These are phyloP conservation scores for Labeo catla DNA, from an alignment of 2,113 vertebrate species.

Conservation along the genomic window DNA sequence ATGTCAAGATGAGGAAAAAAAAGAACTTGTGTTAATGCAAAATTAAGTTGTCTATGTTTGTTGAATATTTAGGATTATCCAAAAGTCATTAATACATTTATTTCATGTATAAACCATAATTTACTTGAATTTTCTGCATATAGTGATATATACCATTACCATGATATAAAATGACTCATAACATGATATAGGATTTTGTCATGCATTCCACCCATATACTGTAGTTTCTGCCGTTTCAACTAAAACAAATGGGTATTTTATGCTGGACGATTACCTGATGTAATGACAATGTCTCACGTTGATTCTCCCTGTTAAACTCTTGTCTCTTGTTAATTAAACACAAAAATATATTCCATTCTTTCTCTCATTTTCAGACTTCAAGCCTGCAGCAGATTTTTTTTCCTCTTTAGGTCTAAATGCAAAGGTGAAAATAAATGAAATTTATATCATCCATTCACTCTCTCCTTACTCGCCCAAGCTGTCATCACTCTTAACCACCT, in stretches of 20 bases:
- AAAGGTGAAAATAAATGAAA: constrained; percentile 8
- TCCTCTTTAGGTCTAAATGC: background rate
- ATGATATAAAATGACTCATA: background rate
- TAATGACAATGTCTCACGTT: background rate
- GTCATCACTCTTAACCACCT: constrained; percentile 24
- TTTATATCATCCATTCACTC: background rate
- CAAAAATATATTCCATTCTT: background rate
- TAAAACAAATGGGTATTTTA: constrained; percentile 7
- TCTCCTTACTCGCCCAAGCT: constrained; percentile 8
- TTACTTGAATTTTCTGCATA: background rate
- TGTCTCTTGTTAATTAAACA: background rate
- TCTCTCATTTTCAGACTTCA: background rate
- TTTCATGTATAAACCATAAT: background rate
- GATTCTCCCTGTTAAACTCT: background rate
- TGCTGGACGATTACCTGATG: background rate
- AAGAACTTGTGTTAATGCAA: background rate
- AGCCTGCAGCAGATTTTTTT: background rate
- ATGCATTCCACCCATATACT: background rate
- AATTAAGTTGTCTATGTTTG: background rate
- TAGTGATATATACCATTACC: background rate
- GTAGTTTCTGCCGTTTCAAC: background rate
- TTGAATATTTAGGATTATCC: background rate
- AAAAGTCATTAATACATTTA: background rate
- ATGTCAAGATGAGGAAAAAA: background rate
- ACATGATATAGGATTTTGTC: background rate